Conservation (phyloP, 2,888 invertebrate species). For the Lochmaea crataegi region DNA sequence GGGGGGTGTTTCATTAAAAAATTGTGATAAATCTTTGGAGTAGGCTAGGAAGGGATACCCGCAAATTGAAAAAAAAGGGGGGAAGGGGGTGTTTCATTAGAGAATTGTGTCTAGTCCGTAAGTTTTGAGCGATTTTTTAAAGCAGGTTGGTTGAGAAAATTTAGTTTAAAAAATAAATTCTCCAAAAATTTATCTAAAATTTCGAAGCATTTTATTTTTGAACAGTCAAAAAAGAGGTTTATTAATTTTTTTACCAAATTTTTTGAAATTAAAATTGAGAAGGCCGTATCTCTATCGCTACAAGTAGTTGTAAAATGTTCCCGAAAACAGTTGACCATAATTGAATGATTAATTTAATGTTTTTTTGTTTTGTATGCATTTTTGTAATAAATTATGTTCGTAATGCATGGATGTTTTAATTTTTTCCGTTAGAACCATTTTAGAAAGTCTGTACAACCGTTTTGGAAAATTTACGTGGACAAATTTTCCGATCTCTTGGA, state of each 20-base stretch:
- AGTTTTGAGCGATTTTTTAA: too few species aligned
- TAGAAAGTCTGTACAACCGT: constrained; percentile 15
- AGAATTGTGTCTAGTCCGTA: too few species aligned
- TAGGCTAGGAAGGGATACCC: too few species aligned
- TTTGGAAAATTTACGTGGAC: neutral
- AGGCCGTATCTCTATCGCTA: constrained; percentile 22
- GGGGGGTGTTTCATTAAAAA: too few species aligned
- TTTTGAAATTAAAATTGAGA: constrained; percentile 23
- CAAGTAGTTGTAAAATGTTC: constrained; percentile 32
- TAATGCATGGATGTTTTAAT: constrained; percentile 52
- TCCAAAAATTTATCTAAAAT: too few species aligned
- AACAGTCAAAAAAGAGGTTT: neutral
- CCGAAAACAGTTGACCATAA: constrained; percentile 21
- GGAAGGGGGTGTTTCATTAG: too few species aligned
- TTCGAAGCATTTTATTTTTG: too few species aligned
- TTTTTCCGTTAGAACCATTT: constrained; percentile 36
- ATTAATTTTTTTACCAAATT: neutral
- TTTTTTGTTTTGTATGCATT: constrained; percentile 50
- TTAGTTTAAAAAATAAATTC: too few species aligned
- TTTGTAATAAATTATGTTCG: constrained; percentile 53
- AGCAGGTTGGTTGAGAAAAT: too few species aligned
- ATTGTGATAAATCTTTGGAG: too few species aligned
- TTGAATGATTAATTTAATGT: constrained; percentile 24
- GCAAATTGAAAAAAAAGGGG: too few species aligned
- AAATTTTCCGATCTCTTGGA: neutral